These are phyloP conservation scores for Oxytorus armatus DNA, from an alignment of 2,888 invertebrate genomes.

Conservation along the genomic window DNA sequence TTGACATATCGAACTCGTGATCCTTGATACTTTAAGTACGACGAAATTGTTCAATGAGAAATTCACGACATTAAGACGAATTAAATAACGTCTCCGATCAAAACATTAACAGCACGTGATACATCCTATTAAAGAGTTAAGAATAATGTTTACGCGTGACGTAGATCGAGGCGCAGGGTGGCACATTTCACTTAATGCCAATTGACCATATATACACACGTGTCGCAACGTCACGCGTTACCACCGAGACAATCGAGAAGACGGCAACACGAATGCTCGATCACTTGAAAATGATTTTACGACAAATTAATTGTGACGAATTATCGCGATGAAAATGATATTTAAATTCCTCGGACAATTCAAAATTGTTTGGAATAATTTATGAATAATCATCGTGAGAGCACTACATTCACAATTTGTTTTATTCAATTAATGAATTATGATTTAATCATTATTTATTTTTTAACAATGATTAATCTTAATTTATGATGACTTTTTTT, in stretches of 20 bases:
- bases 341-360: not conserved
- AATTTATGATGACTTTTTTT: not conserved
- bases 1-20: too few species aligned
- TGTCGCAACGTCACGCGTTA: constrained; percentile 38
- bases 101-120: constrained; percentile 31
- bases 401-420: not conserved
- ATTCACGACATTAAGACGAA: not conserved
- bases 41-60: constrained; percentile 13
- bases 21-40: not conserved
- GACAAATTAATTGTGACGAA: constrained; percentile 31
- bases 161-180: constrained; percentile 65
- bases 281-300: constrained; percentile 27
- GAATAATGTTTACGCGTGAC: constrained; percentile 56
- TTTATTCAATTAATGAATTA: not conserved
- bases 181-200: constrained; percentile 76
- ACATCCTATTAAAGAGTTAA: constrained; percentile 28
- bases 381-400: not conserved
- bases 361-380: not conserved
- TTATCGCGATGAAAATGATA: not conserved
- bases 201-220: constrained; percentile 72
- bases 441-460: not conserved
- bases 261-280: constrained; percentile 9
- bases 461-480: not conserved
- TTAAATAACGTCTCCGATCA: constrained; percentile 29
- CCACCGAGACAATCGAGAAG: constrained; percentile 33